Percentiles rank a stretch among this genome's conserved stretches.
Evolutionary conservation across 2,113 vertebrate species (phyloP).

Genomic region (Rutilus rutilus): DNA sequence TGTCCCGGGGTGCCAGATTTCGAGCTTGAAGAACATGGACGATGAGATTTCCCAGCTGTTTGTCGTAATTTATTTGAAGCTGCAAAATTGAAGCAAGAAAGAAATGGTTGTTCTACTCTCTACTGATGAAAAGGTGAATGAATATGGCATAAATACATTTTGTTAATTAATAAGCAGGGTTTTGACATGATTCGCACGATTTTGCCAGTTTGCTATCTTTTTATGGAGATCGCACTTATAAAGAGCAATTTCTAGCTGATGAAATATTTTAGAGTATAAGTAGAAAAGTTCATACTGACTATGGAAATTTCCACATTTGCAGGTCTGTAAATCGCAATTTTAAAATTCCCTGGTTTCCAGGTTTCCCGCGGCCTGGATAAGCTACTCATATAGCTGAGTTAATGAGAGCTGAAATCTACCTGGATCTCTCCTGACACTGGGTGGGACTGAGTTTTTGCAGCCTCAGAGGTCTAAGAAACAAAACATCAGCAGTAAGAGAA

Average conservation of each 20-base stretch:
- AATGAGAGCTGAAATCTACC: constrained; percentile 72
- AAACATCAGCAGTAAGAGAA: constrained; percentile 15
- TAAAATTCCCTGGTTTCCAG: not conserved
- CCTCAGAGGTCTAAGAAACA: constrained; percentile 81
- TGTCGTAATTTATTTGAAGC: constrained; percentile 99
- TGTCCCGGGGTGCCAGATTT: constrained; percentile 90
- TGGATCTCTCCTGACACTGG: constrained; percentile 96
- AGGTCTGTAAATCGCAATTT: not conserved
- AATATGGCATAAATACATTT: not conserved
- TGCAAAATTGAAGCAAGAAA: constrained; percentile 63
- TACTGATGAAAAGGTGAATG: not conserved
- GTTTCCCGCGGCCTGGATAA: not conserved
- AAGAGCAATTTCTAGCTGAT: not conserved
- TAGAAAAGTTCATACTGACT: not conserved
- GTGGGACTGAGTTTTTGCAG: constrained; percentile 81
- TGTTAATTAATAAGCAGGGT: not conserved
- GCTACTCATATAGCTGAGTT: not conserved
- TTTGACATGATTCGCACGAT: not conserved
- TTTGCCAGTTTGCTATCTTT: not conserved
- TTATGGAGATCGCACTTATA: not conserved
- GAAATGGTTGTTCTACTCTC: not conserved
- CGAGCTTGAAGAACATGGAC: constrained; percentile 98
- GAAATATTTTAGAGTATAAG: not conserved
- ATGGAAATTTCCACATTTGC: not conserved
- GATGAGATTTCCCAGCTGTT: constrained; percentile 94